phyloP scores from a whole-genome alignment of 2,888 invertebrate species.

The Drosophila mettleri region DNA sequence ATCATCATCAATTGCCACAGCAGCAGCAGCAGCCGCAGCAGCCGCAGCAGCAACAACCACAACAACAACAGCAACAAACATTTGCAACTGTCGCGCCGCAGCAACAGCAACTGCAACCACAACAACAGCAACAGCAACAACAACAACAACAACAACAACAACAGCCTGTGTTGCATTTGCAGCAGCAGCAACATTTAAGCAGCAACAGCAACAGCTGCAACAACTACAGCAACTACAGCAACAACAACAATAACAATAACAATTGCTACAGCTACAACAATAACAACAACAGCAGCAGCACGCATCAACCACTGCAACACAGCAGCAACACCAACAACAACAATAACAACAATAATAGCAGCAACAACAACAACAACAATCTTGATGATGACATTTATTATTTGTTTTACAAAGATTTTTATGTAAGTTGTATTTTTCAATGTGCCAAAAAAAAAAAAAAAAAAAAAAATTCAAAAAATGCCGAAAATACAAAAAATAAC shows the following conservation, averaged over 20 bases:
- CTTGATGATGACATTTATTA: slow-evolving; percentile 82
- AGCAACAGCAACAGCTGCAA: slow-evolving; percentile 51
- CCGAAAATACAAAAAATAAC: not conserved
- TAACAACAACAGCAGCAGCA: slow-evolving; percentile 26
- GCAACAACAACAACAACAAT: slow-evolving; percentile 70
- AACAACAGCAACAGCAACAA: slow-evolving; percentile 56
- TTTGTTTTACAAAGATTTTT: slow-evolving; percentile 83
- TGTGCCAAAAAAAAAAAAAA: slow-evolving; percentile 10
- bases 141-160: slow-evolving; percentile 43
- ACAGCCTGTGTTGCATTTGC: slow-evolving; percentile 33
- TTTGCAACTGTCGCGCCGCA: slow-evolving; percentile 37
- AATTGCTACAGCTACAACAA: slow-evolving; percentile 41
- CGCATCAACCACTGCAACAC: slow-evolving; percentile 3
- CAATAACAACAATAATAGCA: slow-evolving; percentile 42
- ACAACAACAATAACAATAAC: slow-evolving; percentile 34
- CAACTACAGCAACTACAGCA: slow-evolving; percentile 28
- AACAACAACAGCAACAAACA: slow-evolving; percentile 25
- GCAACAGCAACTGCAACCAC: slow-evolving; percentile 55
- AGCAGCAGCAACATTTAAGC: slow-evolving; percentile 47
- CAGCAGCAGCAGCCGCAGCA: slow-evolving; percentile 23
- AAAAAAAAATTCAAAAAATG: slow-evolving; percentile 4
- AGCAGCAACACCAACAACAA: slow-evolving; percentile 29
- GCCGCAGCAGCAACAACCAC: slow-evolving; percentile 35
- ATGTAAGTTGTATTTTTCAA: slow-evolving; percentile 78
- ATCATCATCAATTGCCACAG: slow-evolving; percentile 11